phyloP scores from a whole-genome alignment of 2,888 invertebrate genomes.

The Linyphia triangularis region DNA sequence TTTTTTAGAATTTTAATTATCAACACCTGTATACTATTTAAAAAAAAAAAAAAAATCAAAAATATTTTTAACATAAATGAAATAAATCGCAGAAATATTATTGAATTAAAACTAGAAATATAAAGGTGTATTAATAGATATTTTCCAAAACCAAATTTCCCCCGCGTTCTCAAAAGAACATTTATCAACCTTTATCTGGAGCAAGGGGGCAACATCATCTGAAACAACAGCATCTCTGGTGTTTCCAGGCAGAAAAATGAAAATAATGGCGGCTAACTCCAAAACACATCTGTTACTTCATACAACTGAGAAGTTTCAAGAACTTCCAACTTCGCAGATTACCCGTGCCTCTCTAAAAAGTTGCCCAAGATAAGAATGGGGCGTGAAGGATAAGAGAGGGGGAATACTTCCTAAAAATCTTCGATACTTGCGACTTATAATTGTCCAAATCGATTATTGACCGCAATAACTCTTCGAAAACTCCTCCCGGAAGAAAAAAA shows the following conservation, averaged over 20 bases:
- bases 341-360: conserved; percentile 59
- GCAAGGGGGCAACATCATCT: not conserved
- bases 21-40: too few species aligned
- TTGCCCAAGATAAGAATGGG: conserved; percentile 62
- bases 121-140: too few species aligned
- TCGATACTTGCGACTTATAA: conserved; percentile 62
- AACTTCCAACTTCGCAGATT: conserved; percentile 62
- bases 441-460: conserved; percentile 73
- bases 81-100: too few species aligned
- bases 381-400: conserved; percentile 37
- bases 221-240: not conserved
- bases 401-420: conserved; percentile 33
- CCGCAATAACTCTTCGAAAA: conserved; percentile 72
- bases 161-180: not conserved
- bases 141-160: not conserved
- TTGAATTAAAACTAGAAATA: too few species aligned
- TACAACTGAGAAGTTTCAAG: conserved; percentile 37
- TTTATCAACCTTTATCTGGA: not conserved
- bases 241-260: not conserved
- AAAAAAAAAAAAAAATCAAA: too few species aligned
- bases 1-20: too few species aligned
- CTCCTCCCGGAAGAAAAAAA: conserved; percentile 17
- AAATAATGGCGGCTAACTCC: conserved; percentile 38
- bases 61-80: too few species aligned
- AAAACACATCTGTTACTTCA: conserved; percentile 67